phyloP scores from a whole-genome alignment of 2,888 invertebrate species.

The Cephus spinipes region DNA sequence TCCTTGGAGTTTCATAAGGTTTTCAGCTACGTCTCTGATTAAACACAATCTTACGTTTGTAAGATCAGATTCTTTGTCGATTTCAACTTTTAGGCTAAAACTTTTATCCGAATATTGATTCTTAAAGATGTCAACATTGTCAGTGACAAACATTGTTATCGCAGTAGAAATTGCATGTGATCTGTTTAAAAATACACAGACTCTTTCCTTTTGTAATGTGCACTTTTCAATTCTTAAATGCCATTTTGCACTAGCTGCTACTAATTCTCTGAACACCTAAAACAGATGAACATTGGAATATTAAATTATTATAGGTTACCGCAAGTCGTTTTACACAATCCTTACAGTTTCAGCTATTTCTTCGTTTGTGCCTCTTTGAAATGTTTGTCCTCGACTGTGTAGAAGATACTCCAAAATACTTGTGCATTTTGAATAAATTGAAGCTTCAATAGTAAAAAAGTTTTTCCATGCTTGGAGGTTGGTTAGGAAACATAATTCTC shows the following conservation, averaged over 20 bases:
- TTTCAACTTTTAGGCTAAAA: constrained; percentile 40
- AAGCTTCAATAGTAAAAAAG: constrained; percentile 46
- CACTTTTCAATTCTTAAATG: constrained; percentile 65
- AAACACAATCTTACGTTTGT: constrained; percentile 63
- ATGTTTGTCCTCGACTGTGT: constrained; percentile 28
- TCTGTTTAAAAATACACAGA: constrained; percentile 71
- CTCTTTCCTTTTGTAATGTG: constrained; percentile 65
- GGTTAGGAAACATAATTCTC: constrained; percentile 76
- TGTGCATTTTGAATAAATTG: constrained; percentile 20
- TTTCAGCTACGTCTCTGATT: constrained; percentile 58
- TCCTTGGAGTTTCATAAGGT: constrained; percentile 57
- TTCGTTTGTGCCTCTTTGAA: constrained; percentile 22
- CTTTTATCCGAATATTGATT: constrained; percentile 26
- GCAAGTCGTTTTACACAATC: not conserved
- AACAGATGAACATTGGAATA: constrained; percentile 12
- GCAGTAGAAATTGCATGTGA: constrained; percentile 46
- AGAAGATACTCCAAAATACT: constrained; percentile 54
- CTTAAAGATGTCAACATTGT: constrained; percentile 53
- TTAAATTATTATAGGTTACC: not conserved
- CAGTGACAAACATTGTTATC: constrained; percentile 51
- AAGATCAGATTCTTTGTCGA: constrained; percentile 50
- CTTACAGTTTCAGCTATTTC: constrained; percentile 47
- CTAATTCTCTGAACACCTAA: constrained; percentile 59
- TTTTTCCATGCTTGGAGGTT: constrained; percentile 72
- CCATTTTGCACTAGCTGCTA: constrained; percentile 68